Conservation (phyloP, 2,888 invertebrate genomes). For the Drosophila neonasuta region DNA sequence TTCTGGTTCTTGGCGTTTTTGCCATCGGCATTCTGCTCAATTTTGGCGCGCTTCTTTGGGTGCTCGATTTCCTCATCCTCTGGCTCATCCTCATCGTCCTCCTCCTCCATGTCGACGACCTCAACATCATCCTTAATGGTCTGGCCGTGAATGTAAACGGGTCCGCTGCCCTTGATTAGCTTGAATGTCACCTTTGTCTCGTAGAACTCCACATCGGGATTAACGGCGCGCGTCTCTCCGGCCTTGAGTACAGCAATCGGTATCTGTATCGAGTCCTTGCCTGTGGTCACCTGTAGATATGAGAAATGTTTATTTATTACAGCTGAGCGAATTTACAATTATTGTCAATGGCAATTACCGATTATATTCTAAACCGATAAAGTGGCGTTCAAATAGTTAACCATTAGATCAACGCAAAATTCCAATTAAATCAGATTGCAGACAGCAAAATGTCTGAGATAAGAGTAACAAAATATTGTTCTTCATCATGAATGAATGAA, state of each 20-base stretch:
- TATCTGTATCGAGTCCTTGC: slow-evolving; percentile 88
- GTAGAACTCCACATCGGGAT: slow-evolving; percentile 92
- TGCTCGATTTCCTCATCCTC: slow-evolving; percentile 88
- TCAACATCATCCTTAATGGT: slow-evolving; percentile 92
- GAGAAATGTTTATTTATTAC: slow-evolving; percentile 1
- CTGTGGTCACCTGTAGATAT: slow-evolving; percentile 78
- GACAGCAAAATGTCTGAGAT: slow-evolving; percentile 1
- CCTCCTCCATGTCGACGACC: slow-evolving; percentile 91
- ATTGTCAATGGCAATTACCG: background rate
- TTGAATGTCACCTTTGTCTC: slow-evolving; percentile 93
- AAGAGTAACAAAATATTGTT: slow-evolving; percentile 2
- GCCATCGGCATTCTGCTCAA: slow-evolving; percentile 87
- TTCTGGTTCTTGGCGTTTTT: slow-evolving; percentile 90
- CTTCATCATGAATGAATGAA: slow-evolving; percentile 1
- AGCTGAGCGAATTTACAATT: background rate
- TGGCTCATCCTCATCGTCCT: slow-evolving; percentile 87
- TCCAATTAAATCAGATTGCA: slow-evolving; percentile 1
- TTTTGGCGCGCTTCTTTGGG: slow-evolving; percentile 90
- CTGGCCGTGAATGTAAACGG: slow-evolving; percentile 92
- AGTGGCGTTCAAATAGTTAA: background rate
- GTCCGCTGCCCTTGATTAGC: slow-evolving; percentile 89
- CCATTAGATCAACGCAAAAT: background rate
- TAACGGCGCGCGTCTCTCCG: slow-evolving; percentile 89
- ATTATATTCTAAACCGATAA: slow-evolving; percentile 1
- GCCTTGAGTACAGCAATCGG: slow-evolving; percentile 92